A percentile compares a stretch with the other conserved stretches of the same genome.
Conservation (phyloP, 2,797 vertebrate species). For the Pseudopleuronectes americanus region DNA sequence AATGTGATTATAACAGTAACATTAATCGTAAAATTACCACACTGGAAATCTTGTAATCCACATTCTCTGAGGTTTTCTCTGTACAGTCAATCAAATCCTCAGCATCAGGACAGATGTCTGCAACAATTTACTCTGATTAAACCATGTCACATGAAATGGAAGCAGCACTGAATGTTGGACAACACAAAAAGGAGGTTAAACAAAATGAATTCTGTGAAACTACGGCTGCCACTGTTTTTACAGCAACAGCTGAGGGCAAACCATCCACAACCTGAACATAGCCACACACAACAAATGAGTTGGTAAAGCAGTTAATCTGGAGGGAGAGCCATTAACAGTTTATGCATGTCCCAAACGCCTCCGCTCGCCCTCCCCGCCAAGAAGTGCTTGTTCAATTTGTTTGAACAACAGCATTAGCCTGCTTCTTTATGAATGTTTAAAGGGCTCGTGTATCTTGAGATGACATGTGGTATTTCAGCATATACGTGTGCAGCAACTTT, state of each 20-base stretch:
- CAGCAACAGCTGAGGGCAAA: conserved; percentile 10
- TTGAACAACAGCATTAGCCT: conserved; percentile 38
- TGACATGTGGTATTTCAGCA: conserved; percentile 32
- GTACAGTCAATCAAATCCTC: neutral
- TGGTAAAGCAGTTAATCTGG: conserved; percentile 1
- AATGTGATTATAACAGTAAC: neutral
- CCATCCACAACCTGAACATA: neutral
- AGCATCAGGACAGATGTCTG: conserved; percentile 1
- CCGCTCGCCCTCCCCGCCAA: neutral
- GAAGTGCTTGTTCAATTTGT: conserved; percentile 50
- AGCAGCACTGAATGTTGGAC: neutral
- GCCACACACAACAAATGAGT: neutral
- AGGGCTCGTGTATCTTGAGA: conserved; percentile 35
- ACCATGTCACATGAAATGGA: neutral
- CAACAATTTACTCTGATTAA: neutral
- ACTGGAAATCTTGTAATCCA: neutral
- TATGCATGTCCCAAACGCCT: conserved; percentile 11
- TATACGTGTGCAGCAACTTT: conserved; percentile 37
- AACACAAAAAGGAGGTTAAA: neutral
- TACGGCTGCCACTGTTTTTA: neutral
- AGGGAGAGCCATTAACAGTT: conserved; percentile 33
- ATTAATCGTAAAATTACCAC: neutral
- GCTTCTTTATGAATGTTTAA: conserved; percentile 55
- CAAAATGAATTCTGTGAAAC: neutral
- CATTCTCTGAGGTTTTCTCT: neutral